Percentiles rank a stretch among this genome's conserved stretches.
Conservation (phyloP, 2,113 vertebrate species). For the Lagenorhynchus albirostris region DNA sequence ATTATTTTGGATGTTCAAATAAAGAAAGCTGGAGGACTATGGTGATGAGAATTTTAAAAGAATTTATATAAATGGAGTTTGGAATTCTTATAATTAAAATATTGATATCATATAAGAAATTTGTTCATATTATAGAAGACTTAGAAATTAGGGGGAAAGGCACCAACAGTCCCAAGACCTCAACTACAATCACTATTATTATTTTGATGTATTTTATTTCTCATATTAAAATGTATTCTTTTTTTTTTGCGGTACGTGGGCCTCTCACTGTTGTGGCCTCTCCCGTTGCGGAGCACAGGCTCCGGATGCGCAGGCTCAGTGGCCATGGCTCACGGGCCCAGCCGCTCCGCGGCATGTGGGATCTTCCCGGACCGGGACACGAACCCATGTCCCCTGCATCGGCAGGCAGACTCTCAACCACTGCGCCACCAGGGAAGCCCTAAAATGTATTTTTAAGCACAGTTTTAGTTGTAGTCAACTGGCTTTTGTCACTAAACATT, state of each 20-base stretch:
- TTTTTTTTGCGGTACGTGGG: neutral
- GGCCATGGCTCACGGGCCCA: too few relatives aligned
- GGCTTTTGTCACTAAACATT: neutral
- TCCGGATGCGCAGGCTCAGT: too few relatives aligned
- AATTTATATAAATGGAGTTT: neutral
- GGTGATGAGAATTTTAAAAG: slow-evolving; percentile 10
- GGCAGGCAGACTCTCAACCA: too few relatives aligned
- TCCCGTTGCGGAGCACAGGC: too few relatives aligned
- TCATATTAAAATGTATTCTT: slow-evolving; percentile 7
- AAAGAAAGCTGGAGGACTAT: neutral
- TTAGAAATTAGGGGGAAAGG: neutral
- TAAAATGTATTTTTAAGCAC: neutral
- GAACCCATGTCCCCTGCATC: too few relatives aligned
- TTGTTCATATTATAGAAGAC: neutral
- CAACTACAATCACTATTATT: neutral
- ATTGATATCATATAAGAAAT: neutral
- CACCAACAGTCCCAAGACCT: neutral
- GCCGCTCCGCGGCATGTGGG: too few relatives aligned
- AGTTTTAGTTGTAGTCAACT: neutral
- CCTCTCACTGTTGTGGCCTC: too few relatives aligned
- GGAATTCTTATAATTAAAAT: slow-evolving; percentile 49
- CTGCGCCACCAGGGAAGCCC: too few relatives aligned
- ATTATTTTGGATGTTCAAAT: slow-evolving; percentile 34
- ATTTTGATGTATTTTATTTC: neutral
- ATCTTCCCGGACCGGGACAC: too few relatives aligned